A percentile compares a stretch with the other conserved stretches of the same genome.
Conservation (phyloP, 2,113 vertebrate species). For the Calidris pygmaea region DNA sequence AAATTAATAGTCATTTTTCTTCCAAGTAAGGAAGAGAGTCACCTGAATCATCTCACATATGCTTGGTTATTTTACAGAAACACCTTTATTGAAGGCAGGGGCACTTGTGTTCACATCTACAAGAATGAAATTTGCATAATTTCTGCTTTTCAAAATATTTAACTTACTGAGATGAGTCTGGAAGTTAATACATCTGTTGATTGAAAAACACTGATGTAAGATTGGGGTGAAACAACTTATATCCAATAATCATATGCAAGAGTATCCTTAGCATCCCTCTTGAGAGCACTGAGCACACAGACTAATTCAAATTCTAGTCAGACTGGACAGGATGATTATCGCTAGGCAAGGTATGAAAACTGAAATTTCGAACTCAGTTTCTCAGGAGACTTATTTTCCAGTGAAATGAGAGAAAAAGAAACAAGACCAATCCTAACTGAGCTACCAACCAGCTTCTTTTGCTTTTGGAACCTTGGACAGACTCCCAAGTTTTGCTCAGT, state of each 20-base stretch:
- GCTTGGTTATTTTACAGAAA: background rate
- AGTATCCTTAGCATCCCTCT: background rate
- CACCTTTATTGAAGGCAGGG: background rate
- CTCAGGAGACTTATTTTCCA: background rate
- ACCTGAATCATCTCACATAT: background rate
- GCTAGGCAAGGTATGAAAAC: background rate
- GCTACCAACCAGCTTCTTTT: background rate
- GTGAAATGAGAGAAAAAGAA: background rate
- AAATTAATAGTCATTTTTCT: background rate
- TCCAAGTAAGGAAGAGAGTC: background rate
- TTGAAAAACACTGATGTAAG: background rate
- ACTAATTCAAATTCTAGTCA: background rate
- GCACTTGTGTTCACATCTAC: background rate
- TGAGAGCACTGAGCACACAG: background rate
- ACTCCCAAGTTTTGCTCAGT: background rate
- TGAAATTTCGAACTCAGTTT: background rate
- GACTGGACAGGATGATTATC: background rate
- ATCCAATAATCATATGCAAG: background rate
- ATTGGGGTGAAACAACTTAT: background rate
- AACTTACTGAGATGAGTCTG: background rate
- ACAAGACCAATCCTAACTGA: background rate
- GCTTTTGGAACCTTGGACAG: background rate
- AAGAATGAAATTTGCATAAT: background rate
- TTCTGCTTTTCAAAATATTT: background rate
- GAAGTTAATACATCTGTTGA: background rate